Conservation (phyloP, 2,113 vertebrate genomes). For the Mohoua ochrocephala region DNA sequence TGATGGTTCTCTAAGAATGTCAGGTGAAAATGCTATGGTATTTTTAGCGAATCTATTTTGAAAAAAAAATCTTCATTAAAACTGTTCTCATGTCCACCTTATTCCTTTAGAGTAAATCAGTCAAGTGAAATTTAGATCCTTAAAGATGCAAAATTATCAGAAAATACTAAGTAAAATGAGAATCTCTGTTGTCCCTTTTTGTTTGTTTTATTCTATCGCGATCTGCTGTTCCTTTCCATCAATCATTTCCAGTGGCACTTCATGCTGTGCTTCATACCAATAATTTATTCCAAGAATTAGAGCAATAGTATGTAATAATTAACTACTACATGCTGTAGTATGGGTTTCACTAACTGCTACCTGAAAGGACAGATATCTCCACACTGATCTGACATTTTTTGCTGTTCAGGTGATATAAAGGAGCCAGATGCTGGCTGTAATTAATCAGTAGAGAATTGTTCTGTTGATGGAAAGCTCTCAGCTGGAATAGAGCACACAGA, state of each 20-base stretch:
- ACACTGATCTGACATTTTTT: neutral
- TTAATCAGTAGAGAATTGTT: neutral
- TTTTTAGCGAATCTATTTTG: neutral
- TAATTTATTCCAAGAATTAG: constrained; percentile 13
- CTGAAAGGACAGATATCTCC: neutral
- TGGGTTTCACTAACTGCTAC: neutral
- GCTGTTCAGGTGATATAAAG: constrained; percentile 18
- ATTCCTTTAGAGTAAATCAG: neutral
- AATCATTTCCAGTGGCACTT: neutral
- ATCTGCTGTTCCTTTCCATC: neutral
- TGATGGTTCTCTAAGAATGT: neutral
- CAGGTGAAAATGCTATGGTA: neutral
- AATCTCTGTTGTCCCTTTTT: neutral
- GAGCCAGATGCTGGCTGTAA: constrained; percentile 17
- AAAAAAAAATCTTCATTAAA: neutral
- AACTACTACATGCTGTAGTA: neutral
- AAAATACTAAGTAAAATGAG: neutral
- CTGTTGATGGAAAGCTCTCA: constrained; percentile 28
- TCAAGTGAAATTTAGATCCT: neutral
- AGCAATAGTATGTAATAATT: neutral
- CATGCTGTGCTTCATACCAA: neutral
- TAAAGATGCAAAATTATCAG: neutral
- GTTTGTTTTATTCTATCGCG: neutral
- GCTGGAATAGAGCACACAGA: neutral
- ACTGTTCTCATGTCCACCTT: neutral